Conservation (phyloP, 2,797 vertebrate genomes). For the Pseudotriccus pelzelni region DNA sequence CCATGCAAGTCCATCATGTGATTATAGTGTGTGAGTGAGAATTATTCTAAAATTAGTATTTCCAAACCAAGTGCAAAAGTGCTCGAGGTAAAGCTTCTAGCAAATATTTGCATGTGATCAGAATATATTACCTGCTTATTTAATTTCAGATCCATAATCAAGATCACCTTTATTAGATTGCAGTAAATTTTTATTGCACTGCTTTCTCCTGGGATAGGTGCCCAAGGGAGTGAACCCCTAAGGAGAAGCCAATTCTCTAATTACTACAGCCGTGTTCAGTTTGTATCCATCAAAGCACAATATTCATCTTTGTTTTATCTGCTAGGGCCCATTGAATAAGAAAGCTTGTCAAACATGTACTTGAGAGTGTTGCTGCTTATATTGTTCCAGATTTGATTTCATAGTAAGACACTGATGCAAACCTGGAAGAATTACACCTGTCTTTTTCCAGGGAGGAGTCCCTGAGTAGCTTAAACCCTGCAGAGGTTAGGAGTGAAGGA, state of each 20-base stretch:
- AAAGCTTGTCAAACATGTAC: neutral
- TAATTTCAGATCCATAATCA: neutral
- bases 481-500: neutral
- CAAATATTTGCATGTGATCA: neutral
- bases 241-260: neutral
- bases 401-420: neutral
- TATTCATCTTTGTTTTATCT: neutral
- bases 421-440: neutral
- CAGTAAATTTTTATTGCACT: neutral
- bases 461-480: neutral
- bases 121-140: neutral
- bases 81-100: neutral
- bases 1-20: neutral
- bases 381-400: neutral
- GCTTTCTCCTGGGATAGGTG: neutral
- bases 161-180: neutral
- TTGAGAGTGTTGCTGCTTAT: neutral
- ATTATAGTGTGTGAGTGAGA: neutral
- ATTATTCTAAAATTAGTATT: neutral
- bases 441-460: neutral
- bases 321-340: neutral
- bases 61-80: neutral
- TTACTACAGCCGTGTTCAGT: neutral
- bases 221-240: neutral
- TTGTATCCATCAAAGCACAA: neutral